phyloP scores from a whole-genome alignment of 2,888 invertebrate genomes.

The Hedychridium roseum region DNA sequence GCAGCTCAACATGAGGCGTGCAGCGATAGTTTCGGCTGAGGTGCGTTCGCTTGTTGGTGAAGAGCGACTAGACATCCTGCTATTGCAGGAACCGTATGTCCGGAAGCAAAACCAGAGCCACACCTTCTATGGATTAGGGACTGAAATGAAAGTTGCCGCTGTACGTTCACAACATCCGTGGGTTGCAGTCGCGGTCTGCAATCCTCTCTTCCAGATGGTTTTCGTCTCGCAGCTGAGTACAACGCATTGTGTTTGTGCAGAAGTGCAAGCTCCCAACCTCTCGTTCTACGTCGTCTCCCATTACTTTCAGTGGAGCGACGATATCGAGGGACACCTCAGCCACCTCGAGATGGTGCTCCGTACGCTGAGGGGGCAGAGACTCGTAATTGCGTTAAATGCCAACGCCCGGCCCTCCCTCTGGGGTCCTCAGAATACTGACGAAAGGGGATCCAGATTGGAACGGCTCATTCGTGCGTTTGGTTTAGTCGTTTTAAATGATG shows the following conservation, averaged over 20 bases:
- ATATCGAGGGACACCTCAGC: slow-evolving; percentile 15
- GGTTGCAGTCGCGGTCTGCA: too few relatives aligned
- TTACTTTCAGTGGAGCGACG: slow-evolving; percentile 20
- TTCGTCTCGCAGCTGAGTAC: too few relatives aligned
- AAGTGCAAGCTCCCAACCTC: slow-evolving; percentile 14
- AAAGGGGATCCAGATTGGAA: slow-evolving; percentile 3
- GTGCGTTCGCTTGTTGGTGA: slow-evolving; percentile 4
- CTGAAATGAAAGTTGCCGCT: too few relatives aligned
- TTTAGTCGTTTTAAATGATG: slow-evolving; percentile 9
- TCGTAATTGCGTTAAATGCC: slow-evolving; percentile 13
- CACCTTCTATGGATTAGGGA: too few relatives aligned
- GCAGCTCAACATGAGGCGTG: slow-evolving; percentile 13
- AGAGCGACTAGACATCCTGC: slow-evolving; percentile 16
- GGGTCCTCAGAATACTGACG: slow-evolving; percentile 6
- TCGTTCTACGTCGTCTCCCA: slow-evolving; percentile 21
- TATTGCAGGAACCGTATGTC: slow-evolving; percentile 17
- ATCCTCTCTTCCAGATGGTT: too few relatives aligned
- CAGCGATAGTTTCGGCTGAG: slow-evolving; percentile 6
- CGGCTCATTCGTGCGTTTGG: slow-evolving; percentile 8
- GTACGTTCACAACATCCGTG: too few relatives aligned
- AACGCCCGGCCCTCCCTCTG: slow-evolving; percentile 15
- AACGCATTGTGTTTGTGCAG: slow-evolving; percentile 11
- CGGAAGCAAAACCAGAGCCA: too few relatives aligned
- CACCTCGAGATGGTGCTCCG: slow-evolving; percentile 18
- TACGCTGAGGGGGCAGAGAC: slow-evolving; percentile 15